Conservation (phyloP, 2,113 vertebrate species). For the Chionis minor region DNA sequence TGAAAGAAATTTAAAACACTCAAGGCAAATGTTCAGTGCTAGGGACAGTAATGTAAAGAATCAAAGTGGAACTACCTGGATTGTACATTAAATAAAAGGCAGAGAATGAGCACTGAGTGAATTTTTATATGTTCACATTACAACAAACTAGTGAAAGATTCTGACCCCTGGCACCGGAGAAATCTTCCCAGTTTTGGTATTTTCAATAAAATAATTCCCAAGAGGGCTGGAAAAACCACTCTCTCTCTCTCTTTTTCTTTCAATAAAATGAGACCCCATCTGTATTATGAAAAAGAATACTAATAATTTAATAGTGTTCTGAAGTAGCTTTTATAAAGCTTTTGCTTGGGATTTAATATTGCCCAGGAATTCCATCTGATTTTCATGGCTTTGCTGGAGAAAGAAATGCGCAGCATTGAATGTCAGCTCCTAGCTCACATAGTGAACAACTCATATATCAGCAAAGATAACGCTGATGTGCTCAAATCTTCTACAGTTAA, state of each 20-base stretch:
- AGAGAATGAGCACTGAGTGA: constrained; percentile 73
- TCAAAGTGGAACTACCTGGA: constrained; percentile 63
- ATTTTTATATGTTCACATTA: constrained; percentile 76
- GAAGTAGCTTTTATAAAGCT: constrained; percentile 71
- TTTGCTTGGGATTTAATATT: constrained; percentile 68
- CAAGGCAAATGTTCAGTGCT: constrained; percentile 53
- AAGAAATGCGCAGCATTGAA: background rate
- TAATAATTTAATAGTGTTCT: constrained; percentile 76
- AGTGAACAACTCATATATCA: constrained; percentile 19
- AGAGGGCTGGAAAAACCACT: constrained; percentile 52
- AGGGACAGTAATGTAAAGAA: constrained; percentile 67
- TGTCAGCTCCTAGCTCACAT: constrained; percentile 1
- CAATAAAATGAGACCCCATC: constrained; percentile 75
- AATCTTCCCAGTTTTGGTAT: constrained; percentile 71
- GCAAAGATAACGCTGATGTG: background rate
- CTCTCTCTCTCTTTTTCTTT: constrained; percentile 53
- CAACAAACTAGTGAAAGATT: constrained; percentile 76
- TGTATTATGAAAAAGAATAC: constrained; percentile 73
- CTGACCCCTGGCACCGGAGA: constrained; percentile 73
- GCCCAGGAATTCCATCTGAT: constrained; percentile 59
- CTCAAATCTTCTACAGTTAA: background rate
- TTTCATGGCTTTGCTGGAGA: constrained; percentile 52
- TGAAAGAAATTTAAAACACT: constrained; percentile 62
- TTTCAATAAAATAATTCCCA: constrained; percentile 78
- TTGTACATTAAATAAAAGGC: constrained; percentile 79